Conservation (phyloP, 64 coral and sea anemone species). For the Porites lutea region DNA sequence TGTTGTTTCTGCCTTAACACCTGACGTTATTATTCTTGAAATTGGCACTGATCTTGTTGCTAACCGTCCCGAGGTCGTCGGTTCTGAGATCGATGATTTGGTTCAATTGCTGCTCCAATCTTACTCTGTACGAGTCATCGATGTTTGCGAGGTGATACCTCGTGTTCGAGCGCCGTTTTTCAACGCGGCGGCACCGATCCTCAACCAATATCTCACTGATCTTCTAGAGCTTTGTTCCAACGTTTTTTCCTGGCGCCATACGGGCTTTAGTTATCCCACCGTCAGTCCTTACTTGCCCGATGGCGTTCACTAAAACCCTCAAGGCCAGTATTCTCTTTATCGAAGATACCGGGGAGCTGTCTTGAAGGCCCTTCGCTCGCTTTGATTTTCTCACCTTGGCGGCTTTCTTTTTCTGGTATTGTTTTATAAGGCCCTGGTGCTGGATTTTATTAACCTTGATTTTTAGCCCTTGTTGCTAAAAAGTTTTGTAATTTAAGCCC, state of each 20-base stretch:
- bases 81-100: no score
- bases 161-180: no score
- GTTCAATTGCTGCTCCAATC: no score
- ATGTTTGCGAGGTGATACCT: no score
- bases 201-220: neutral
- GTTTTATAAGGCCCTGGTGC: neutral
- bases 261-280: neutral
- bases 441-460: neutral
- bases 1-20: neutral
- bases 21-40: constrained; percentile 1
- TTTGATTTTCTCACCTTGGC: neutral
- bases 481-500: neutral
- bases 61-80: no score
- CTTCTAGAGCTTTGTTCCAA: neutral
- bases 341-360: no score
- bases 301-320: no score
- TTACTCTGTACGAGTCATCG: no score
- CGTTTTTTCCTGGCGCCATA: neutral
- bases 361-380: no score
- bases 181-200: neutral
- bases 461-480: neutral
- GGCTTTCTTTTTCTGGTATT: neutral
- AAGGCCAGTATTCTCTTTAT: no score
- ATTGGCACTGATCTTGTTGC: neutral
- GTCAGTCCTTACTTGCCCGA: no score